Percentiles rank a stretch among this genome's conserved stretches.
These are phyloP conservation scores for Lampropteryx suffumata DNA, from an alignment of 2,888 invertebrate species.

Conservation along the genomic window DNA sequence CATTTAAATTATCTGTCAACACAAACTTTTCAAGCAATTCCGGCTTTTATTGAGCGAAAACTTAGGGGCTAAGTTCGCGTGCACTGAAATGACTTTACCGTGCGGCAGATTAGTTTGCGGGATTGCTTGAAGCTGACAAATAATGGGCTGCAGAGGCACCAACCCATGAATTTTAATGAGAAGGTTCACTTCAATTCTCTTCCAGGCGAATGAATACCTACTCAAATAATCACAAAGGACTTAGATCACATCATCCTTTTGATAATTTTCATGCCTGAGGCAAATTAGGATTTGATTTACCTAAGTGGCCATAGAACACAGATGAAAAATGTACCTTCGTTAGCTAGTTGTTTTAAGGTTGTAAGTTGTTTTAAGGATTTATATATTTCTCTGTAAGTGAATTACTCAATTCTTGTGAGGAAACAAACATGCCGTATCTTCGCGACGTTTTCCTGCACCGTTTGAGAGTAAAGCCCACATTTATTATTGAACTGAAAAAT, in stretches of 20 bases:
- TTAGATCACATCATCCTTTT: slow-evolving; percentile 42
- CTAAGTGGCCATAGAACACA: too few species aligned
- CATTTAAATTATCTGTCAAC: slow-evolving; percentile 36
- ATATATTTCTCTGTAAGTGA: too few species aligned
- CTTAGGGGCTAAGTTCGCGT: slow-evolving; percentile 23
- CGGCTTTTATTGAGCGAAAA: slow-evolving; percentile 16
- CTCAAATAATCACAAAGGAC: slow-evolving; percentile 52
- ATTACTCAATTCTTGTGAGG: too few species aligned
- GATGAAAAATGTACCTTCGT: too few species aligned
- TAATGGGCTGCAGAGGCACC: slow-evolving; percentile 52
- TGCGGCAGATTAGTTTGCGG: slow-evolving; percentile 38
- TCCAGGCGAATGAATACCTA: slow-evolving; percentile 48
- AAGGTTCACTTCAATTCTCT: slow-evolving; percentile 54
- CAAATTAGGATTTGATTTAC: slow-evolving; percentile 7
- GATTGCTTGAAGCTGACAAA: slow-evolving; percentile 48
- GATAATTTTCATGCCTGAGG: slow-evolving; percentile 9
- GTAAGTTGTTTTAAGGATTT: too few species aligned
- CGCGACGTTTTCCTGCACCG: too few species aligned
- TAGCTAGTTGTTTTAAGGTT: too few species aligned
- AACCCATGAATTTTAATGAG: slow-evolving; percentile 60
- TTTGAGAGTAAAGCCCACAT: too few species aligned
- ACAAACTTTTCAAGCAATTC: slow-evolving; percentile 23
- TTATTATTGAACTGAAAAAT: too few species aligned
- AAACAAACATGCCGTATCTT: too few species aligned
- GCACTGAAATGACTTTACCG: slow-evolving; percentile 28